Percentiles rank a stretch among this genome's conserved stretches.
Evolutionary conservation across 2,113 vertebrate species (phyloP).

Genomic region (Eira barbara): DNA sequence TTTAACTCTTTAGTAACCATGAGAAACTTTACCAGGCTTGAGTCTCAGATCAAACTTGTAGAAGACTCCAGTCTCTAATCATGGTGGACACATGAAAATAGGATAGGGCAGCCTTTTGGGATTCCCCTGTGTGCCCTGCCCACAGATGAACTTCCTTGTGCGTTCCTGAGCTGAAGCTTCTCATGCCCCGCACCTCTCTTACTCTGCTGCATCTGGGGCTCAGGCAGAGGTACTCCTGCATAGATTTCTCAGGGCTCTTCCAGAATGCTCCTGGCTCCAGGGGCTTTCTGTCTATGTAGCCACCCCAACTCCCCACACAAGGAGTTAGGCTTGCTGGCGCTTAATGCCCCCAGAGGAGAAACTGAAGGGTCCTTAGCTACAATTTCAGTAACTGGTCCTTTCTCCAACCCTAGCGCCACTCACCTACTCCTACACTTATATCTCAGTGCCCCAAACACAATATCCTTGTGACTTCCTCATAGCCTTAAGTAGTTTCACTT

Average conservation of each 20-base stretch:
- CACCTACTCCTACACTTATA: accelerated
- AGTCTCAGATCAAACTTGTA: not conserved
- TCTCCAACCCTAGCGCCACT: not conserved
- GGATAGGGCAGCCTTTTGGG: not conserved
- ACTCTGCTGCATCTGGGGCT: not conserved
- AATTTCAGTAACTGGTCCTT: no score
- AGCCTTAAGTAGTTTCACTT: not conserved
- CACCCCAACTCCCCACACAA: not conserved
- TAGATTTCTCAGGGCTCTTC: not conserved
- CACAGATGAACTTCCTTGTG: accelerated
- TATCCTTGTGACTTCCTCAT: not conserved
- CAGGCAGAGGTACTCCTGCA: not conserved
- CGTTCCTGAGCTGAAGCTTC: not conserved
- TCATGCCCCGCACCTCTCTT: accelerated
- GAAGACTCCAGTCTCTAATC: not conserved
- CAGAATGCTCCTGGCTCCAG: not conserved
- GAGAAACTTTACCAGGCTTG: not conserved
- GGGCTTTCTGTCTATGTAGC: not conserved
- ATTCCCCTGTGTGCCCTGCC: no score
- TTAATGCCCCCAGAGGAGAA: not conserved
- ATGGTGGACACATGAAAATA: not conserved
- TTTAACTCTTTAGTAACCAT: not conserved
- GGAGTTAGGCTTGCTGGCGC: not conserved
- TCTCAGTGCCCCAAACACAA: not conserved
- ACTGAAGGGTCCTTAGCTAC: not conserved